Conservation (phyloP, 2,113 vertebrate genomes). For the Capreolus pygargus region DNA sequence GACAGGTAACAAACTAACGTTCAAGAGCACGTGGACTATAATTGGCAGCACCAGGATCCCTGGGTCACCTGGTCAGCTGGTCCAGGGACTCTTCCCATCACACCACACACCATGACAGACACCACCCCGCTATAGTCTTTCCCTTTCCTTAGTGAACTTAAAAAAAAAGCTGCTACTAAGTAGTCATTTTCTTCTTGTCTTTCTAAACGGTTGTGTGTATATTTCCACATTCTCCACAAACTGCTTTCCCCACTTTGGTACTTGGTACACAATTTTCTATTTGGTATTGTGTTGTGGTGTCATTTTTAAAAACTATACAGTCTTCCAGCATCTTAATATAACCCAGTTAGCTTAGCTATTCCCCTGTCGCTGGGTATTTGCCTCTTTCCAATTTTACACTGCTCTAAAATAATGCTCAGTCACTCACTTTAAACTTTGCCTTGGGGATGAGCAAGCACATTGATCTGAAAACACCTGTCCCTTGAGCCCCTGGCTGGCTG, state of each 20-base stretch:
- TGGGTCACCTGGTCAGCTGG: background rate
- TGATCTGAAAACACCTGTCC: slow-evolving; percentile 19
- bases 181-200: background rate
- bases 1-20: background rate
- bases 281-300: background rate
- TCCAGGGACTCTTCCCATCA: background rate
- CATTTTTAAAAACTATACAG: background rate
- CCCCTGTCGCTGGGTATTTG: background rate
- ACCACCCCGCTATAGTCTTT: background rate
- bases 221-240: background rate
- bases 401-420: slow-evolving; percentile 34
- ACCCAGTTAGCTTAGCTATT: background rate
- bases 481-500: slow-evolving; percentile 1
- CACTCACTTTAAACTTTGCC: slow-evolving; percentile 41
- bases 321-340: slow-evolving; percentile 17
- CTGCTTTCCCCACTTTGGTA: background rate
- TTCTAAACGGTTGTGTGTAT: background rate
- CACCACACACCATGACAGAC: background rate
- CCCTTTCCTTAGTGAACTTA: slow-evolving; percentile 14
- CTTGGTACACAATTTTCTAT: background rate
- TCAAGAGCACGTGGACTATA: background rate
- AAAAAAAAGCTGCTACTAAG: background rate
- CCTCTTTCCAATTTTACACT: background rate
- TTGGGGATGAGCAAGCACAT: slow-evolving; percentile 44
- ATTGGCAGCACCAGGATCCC: background rate